A percentile compares a stretch with the other conserved stretches of the same genome.
phyloP scores from a whole-genome alignment of 2,113 vertebrate species.

The Sorex araneus region DNA sequence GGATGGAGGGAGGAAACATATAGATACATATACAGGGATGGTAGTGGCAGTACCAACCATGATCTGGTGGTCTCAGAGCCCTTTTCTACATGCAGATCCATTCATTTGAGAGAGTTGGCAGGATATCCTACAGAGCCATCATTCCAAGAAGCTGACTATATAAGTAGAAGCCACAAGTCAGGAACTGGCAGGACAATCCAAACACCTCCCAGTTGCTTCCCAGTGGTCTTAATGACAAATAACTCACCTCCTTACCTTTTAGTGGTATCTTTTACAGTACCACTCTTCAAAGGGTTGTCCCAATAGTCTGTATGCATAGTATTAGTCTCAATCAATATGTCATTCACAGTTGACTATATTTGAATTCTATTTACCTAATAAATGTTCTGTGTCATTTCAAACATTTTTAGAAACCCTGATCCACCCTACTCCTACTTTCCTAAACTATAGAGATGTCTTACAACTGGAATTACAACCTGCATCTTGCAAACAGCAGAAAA shows the following conservation, averaged over 20 bases:
- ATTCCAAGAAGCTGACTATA: neutral
- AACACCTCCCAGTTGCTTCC: constrained; percentile 20
- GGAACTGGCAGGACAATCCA: constrained; percentile 12
- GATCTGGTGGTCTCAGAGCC: neutral
- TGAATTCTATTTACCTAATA: constrained; percentile 49
- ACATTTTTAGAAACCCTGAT: constrained; percentile 18
- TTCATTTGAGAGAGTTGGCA: constrained; percentile 36
- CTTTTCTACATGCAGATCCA: constrained; percentile 37
- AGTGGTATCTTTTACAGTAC: too few species aligned
- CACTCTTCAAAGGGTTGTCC: neutral
- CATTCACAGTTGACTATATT: constrained; percentile 42
- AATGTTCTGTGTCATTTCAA: constrained; percentile 26
- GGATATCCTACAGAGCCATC: neutral
- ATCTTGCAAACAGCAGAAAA: constrained; percentile 28
- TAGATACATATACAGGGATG: neutral
- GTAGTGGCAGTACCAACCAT: neutral
- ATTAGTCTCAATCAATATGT: neutral
- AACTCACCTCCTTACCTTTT: neutral
- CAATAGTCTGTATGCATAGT: neutral
- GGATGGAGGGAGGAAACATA: neutral
- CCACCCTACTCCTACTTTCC: neutral
- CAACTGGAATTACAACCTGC: neutral
- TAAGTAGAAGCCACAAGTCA: constrained; percentile 62
- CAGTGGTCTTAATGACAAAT: neutral
- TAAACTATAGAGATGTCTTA: neutral